Evolutionary conservation across 2,797 vertebrate species (phyloP), one percentile per base, ranked within the genome.

Genomic region (Mormyrus proboscirostris): DNA sequence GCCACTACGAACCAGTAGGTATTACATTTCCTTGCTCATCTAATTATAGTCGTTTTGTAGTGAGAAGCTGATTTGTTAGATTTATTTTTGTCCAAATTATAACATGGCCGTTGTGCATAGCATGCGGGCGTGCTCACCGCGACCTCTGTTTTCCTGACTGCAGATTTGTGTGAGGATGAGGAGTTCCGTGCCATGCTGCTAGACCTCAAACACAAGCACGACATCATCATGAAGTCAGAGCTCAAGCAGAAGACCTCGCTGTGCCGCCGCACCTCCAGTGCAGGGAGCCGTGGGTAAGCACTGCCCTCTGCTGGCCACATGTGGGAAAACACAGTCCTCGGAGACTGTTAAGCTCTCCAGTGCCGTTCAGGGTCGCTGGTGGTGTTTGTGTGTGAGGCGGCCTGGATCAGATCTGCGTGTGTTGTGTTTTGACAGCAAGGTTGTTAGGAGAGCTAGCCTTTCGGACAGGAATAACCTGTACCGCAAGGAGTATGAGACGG

Each of bases 151-250:
- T 41, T 76, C 38, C n/a, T 91, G 84, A 3, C 53, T 88, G 1
- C 84, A 99, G 98, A 99, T 94, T 94, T 99, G 62, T 99, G 98
- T 91, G 98, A 99, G 91, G 98, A 99, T 86, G 98, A 99, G 87
- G 98, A 99, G 91, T 98, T 99, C 94, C 97, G 97, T 90, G 97
- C 97, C 33, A 94, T 98, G 89, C 96, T 99, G 50, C 93, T 99
- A 94, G 98, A 99, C 92, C 93, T 99, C 90, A 99, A 99, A 92
- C 98, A 99, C 95, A 99, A 99, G 90, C 98, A 99, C 0, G 98
- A 99, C n/a, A 97, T 97, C 59, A 99, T 99, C 95, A 98, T 99
- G 98, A 99, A 99, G 93, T 99, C 98, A 0, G 98, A 99, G 94
- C 96, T 99, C 95, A 98, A 98, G 93, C 97, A 99, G 93, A 99